Percentiles rank a stretch among this genome's conserved stretches.
These are phyloP conservation scores for Acrossocheilus wenchowensis DNA, from an alignment of 2,797 vertebrate genomes.

Conservation along the genomic window DNA sequence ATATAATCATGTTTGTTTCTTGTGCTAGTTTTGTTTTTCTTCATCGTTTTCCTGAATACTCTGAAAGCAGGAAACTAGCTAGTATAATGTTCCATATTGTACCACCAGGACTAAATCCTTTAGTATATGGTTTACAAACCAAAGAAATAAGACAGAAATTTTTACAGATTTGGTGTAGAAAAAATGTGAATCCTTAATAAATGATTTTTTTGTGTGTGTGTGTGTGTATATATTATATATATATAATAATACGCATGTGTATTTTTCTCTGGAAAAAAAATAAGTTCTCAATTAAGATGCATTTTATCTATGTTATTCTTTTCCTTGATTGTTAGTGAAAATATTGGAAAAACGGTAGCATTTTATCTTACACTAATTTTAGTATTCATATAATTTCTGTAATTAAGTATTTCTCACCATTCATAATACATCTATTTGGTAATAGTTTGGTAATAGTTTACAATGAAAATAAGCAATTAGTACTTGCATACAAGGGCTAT, in stretches of 20 bases:
- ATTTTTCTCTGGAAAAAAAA: neutral
- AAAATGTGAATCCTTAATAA: constrained; percentile 19
- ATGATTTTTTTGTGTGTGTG: neutral
- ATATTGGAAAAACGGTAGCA: neutral
- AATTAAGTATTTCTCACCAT: too few relatives aligned
- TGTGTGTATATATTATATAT: too few relatives aligned
- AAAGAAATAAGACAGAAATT: too few relatives aligned
- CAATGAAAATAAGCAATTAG: neutral
- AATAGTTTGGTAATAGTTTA: neutral
- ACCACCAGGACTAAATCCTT: constrained; percentile 54
- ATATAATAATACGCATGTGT: neutral
- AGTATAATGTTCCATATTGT: constrained; percentile 34
- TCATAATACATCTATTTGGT: neutral
- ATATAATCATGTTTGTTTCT: constrained; percentile 48
- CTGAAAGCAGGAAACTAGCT: constrained; percentile 49
- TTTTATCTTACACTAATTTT: neutral
- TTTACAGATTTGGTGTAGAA: too few relatives aligned
- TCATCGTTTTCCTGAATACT: constrained; percentile 58
- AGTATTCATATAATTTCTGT: too few relatives aligned
- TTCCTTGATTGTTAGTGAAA: neutral
- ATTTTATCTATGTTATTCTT: neutral
- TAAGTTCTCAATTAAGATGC: neutral
- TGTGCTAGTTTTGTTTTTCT: constrained; percentile 42
- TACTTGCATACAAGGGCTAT: too few relatives aligned
- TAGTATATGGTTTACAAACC: too few relatives aligned